Evolutionary conservation across 2,113 vertebrate species (phyloP), one percentile per base, ranked within the genome.

Genomic region (Oplegnathus fasciatus): DNA sequence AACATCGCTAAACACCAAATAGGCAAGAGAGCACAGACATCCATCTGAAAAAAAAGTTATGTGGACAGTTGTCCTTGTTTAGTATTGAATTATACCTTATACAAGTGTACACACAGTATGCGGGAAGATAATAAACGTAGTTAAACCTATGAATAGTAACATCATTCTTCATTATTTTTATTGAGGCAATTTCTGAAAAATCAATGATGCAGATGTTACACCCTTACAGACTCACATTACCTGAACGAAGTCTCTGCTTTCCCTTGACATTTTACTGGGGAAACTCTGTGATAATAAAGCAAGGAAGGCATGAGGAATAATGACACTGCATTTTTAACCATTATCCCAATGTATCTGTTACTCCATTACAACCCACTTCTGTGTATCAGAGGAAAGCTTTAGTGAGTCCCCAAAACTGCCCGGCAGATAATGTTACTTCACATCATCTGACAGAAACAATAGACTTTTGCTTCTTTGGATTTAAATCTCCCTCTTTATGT

Each of bases 211-310:
- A 58, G 32, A 61, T 75, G 26, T 73, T 82, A 6, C 18, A 77
- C 1, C 26, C n/a, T 54, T 24, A 57, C 55, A 60, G 60, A 65
- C n/a, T 77, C 22, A 72, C 60, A 75, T 82, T 73, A 70, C 22
- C 57, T 75, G 62, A 78, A 76, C 48, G 75, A 64, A 64, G 28
- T 75, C 17, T 78, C 30, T 26, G 14, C 20, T 66, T 66, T 75
- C 57, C 28, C 10, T 18, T 71, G 57, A 37, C 32, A 26, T 72
- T 84, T 61, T 30, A 32, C 46, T 62, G 22, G 3, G 1, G 5
- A 60, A 37, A 54, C 61, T 26, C 62, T 4, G 32, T 24, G 70
- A 79, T 75, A 73, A 79, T 76, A 66, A 72, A 52, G 58, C 18
- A 42, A 67, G 8, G 10, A 34, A 73, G 17, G 20, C 24, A 44